Evolutionary conservation across 1,140 invertebrate genomes (phyloP), one percentile per base, ranked within the genome.

Genomic region (Eriosoma lanigerum): DNA sequence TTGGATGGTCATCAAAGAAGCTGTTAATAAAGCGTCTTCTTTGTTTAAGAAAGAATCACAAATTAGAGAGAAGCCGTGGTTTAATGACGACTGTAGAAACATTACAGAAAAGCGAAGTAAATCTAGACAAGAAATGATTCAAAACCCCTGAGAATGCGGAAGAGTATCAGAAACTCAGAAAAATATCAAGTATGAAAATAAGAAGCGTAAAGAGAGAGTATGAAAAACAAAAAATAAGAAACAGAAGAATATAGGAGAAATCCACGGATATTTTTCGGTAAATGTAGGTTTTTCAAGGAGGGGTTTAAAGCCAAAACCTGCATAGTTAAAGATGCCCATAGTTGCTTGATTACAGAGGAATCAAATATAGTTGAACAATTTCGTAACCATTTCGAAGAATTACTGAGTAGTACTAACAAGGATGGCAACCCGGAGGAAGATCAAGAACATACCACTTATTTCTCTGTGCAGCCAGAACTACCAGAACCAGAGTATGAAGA

Each of bases 21-120:
- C 64, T 19, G 38, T 68, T n/a, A 68, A 68, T 68, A 44, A 68
- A 46, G 38, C 12, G 38, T 38, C 19, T 17, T 38, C 4, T 17
- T 32, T 64, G 29, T 64, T 64, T 64, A 64, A 32, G 60, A 64
- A 64, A 64, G 4, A 64, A 32, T 15, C 13, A 10, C 32, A 12
- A 66, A 66, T 15, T 19, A 64, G 19, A 64, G 29, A 64, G 9
- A 38, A 66, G n/a, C 32, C 32, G 9, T 44, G 32, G 32, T 66
- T 44, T 66, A 15, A 66, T 44, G n/a, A 70, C n/a, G n/a, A n/a
- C n/a, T n/a, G n/a, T n/a, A n/a, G n/a, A n/a, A n/a, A n/a, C 13
- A 4, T 70, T 15, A 70, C n/a, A 70, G 44, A 70, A 70, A 70
- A 70, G 38, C 44, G 44, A 50, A 70, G 66, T 70, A 70, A 70